Conservation (phyloP, 2,888 invertebrate genomes). For the Synergus itoensis region DNA sequence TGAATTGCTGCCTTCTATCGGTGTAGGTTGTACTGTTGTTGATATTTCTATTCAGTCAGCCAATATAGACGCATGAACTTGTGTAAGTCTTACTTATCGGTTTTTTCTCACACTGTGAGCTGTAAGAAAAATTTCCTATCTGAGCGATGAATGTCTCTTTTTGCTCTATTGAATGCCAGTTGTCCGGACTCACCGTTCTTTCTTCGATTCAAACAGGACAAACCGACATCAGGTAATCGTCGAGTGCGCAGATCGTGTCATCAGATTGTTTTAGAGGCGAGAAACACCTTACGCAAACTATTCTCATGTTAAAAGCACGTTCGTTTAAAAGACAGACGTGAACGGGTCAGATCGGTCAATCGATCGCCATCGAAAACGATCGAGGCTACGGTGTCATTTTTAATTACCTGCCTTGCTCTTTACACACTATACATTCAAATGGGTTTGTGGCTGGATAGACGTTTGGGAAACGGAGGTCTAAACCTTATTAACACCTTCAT, state of each 20-base stretch:
- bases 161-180: conserved; percentile 30
- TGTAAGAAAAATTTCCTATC: too few relatives aligned
- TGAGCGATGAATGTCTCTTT: not conserved
- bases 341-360: conserved; percentile 52
- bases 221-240: conserved; percentile 45
- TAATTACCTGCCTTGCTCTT: conserved; percentile 57
- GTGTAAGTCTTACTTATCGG: too few relatives aligned
- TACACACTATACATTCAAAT: not conserved
- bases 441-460: too few relatives aligned
- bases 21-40: too few relatives aligned
- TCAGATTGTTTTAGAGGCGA: conserved; percentile 60
- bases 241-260: conserved; percentile 66
- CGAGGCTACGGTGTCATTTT: conserved; percentile 57
- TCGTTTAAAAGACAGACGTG: conserved; percentile 19
- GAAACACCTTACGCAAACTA: conserved; percentile 45
- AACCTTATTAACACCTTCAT: too few relatives aligned
- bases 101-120: not conserved
- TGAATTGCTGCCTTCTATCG: too few relatives aligned
- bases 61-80: too few relatives aligned
- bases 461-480: too few relatives aligned
- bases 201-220: conserved; percentile 44
- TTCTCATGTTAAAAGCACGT: conserved; percentile 15
- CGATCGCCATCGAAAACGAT: conserved; percentile 50
- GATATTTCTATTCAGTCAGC: too few relatives aligned
- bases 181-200: conserved; percentile 22